Conservation (phyloP, 2,888 invertebrate genomes). For the Busseola fusca region DNA sequence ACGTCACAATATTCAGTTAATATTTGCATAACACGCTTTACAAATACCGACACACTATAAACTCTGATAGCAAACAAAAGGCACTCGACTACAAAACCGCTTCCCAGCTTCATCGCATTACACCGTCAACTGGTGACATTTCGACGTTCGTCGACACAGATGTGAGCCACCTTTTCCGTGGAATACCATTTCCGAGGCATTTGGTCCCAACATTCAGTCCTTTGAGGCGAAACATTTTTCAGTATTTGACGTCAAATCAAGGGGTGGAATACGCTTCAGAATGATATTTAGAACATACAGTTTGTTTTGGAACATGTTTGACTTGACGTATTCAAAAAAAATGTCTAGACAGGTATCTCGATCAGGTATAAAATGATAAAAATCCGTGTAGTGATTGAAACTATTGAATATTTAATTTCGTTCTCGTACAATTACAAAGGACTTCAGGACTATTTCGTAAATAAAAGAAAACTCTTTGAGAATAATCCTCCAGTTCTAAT, state of each 20-base stretch:
- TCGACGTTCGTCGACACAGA: slow-evolving; percentile 49
- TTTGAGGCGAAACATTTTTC: slow-evolving; percentile 65
- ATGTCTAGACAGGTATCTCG: background rate
- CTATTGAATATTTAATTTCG: background rate
- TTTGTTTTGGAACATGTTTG: slow-evolving; percentile 13
- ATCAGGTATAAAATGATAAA: background rate
- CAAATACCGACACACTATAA: slow-evolving; percentile 25
- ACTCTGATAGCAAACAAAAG: slow-evolving; percentile 46
- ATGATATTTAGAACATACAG: slow-evolving; percentile 45
- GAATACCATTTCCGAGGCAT: slow-evolving; percentile 67
- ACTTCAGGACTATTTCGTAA: slow-evolving; percentile 65
- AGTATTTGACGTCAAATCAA: slow-evolving; percentile 56
- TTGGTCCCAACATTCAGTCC: slow-evolving; percentile 55
- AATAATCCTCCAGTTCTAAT: slow-evolving; percentile 68
- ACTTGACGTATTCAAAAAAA: slow-evolving; percentile 27
- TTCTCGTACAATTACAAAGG: background rate
- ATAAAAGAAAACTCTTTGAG: slow-evolving; percentile 67
- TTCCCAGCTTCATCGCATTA: slow-evolving; percentile 42
- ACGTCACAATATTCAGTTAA: background rate
- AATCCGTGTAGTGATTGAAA: background rate
- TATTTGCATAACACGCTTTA: slow-evolving; percentile 28
- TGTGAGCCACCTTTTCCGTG: slow-evolving; percentile 57
- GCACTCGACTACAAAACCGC: slow-evolving; percentile 39
- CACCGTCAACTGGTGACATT: slow-evolving; percentile 48
- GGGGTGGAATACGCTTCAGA: slow-evolving; percentile 38